phyloP scores from a whole-genome alignment of 2,113 vertebrate species.

The Pseudopipra pipra region DNA sequence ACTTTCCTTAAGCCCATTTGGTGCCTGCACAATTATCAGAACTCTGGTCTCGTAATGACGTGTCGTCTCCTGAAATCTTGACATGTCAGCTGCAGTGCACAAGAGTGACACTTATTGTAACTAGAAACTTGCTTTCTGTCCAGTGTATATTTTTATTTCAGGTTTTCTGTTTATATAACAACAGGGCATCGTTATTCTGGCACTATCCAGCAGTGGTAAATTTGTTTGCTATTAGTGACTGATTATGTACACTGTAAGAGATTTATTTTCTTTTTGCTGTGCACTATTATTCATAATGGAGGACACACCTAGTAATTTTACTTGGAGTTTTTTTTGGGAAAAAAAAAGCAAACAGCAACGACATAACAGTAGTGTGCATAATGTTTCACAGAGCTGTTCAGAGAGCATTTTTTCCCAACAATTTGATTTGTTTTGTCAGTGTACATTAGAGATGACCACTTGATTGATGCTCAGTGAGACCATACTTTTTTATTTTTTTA shows the following conservation, averaged over 20 bases:
- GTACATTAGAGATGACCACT: not conserved
- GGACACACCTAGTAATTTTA: not conserved
- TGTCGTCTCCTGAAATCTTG: not conserved
- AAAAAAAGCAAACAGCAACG: not conserved
- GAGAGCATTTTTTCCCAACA: not conserved
- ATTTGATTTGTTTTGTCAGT: not conserved
- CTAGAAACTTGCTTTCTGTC: not conserved
- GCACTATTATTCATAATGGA: not conserved
- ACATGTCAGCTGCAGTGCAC: not conserved
- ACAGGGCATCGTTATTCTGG: not conserved
- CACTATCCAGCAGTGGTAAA: not conserved
- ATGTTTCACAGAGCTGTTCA: not conserved
- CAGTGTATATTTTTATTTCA: not conserved
- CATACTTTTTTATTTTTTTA: not conserved
- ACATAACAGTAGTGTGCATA: not conserved
- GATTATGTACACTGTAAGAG: not conserved
- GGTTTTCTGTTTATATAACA: not conserved
- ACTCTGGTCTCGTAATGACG: not conserved
- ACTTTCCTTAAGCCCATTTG: not conserved
- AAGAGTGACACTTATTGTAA: not conserved
- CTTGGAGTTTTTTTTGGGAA: not conserved
- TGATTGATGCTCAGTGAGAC: not conserved
- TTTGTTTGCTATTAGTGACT: slow-evolving; percentile 4
- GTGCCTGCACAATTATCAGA: not conserved
- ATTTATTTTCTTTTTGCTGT: not conserved